Evolutionary conservation across 2,113 vertebrate genomes (phyloP).

Genomic region (Petromus typicus): DNA sequence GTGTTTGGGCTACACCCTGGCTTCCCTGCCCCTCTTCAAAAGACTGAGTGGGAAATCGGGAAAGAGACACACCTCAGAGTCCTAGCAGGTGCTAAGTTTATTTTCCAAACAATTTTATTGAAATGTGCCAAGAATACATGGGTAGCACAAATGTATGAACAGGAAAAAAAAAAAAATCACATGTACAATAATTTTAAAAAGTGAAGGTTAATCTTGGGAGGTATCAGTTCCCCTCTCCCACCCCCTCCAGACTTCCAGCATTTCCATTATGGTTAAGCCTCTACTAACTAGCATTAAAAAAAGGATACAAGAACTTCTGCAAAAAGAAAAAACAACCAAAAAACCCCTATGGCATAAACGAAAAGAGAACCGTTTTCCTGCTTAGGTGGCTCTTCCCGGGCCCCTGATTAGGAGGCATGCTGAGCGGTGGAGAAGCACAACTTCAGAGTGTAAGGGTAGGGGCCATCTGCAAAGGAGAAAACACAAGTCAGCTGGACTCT

Average conservation of each 20-base stretch:
- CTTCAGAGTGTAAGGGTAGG: constrained; percentile 96
- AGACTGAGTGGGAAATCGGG: neutral
- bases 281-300: constrained; percentile 79
- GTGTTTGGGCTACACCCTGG: neutral
- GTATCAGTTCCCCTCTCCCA: constrained; percentile 72
- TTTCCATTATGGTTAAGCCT: constrained; percentile 81
- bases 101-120: constrained; percentile 86
- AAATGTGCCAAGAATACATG: constrained; percentile 83
- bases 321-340: constrained; percentile 21
- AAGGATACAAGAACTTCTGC: constrained; percentile 49
- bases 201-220: constrained; percentile 80
- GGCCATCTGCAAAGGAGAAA: constrained; percentile 88
- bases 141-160: constrained; percentile 82
- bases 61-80: neutral
- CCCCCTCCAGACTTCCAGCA: constrained; percentile 73
- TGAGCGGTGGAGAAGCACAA: constrained; percentile 96
- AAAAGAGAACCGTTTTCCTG: constrained; percentile 70
- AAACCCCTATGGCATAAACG: constrained; percentile 34
- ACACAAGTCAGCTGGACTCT: neutral
- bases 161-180: constrained; percentile 80
- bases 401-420: constrained; percentile 90
- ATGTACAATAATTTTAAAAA: constrained; percentile 83
- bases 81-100: constrained; percentile 50
- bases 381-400: constrained; percentile 57
- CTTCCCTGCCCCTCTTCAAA: neutral